Evolutionary conservation across 1,140 invertebrate species (phyloP), one percentile per base, ranked within the genome.

Genomic region (Epicauta chinensis): DNA sequence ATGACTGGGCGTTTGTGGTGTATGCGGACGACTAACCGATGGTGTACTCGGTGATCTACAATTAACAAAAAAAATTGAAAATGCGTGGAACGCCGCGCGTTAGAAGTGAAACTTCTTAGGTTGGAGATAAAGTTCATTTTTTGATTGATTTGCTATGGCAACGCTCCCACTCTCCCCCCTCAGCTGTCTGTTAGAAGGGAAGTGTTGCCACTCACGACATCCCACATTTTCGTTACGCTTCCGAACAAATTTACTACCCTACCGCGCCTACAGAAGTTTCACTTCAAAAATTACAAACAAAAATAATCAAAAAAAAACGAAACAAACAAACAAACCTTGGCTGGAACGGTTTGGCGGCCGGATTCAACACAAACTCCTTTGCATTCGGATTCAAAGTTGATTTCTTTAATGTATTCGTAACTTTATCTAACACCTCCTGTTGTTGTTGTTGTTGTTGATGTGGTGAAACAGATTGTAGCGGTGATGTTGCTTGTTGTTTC

Each of bases 311-410:
- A 30, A 30, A 37, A 34, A 34, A 5, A 34, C 32, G 32, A 11
- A 34, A 7, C 3, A 34, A 3, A 5, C 15, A 41, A 43, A 45
- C 30, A 16, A 16, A 49, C 46, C 68, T 59, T n/a, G 89, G 88
- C 53, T 85, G 86, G 68, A 93, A 93, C 4, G 87, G 79, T 66
- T 91, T 92, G 15, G 87, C 82, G 62, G 84, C 84, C 14, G 89
- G 89, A 78, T 92, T 93, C 41, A 82, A 73, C 11, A 78, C 73
- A 73, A 91, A 92, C 73, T 91, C 88, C 71, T 92, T 92, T 13
- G 89, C 89, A 68, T 92, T 86, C 23, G 89, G 89, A 78, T 92
- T 92, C 29, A 92, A 75, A 1, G 81, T 90, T 13, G 86, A 91
- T 64, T 87, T 87, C 63, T 87, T 86, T 16, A 84, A 72, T 14